Conservation (phyloP, 2,888 invertebrate genomes). For the Drosophila picticornis region DNA sequence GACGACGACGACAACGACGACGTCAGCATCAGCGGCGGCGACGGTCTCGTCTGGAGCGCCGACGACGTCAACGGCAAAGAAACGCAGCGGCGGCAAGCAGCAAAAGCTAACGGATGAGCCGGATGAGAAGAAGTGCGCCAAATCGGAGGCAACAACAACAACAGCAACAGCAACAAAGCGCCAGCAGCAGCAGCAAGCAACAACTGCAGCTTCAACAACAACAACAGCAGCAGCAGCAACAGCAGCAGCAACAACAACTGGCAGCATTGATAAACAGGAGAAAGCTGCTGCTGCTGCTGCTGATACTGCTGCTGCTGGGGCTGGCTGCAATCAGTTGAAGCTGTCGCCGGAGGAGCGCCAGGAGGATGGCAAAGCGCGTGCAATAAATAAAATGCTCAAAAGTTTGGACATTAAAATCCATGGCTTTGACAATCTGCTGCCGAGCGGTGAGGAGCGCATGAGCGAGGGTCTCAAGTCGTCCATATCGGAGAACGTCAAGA, state of each 20-base stretch:
- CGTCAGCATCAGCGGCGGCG: conserved; percentile 11
- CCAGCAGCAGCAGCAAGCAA: conserved; percentile 13
- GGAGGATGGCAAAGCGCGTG: conserved; percentile 84
- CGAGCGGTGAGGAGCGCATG: conserved; percentile 82
- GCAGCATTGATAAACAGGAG: conserved; percentile 22
- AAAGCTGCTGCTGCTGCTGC: conserved; percentile 7
- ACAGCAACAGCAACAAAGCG: conserved; percentile 10
- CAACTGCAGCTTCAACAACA: conserved; percentile 14
- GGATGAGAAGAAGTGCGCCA: conserved; percentile 52
- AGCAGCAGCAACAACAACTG: conserved; percentile 10
- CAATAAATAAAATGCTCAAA: conserved; percentile 85
- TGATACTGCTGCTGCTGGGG: neutral
- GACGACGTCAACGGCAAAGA: conserved; percentile 60
- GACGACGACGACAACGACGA: conserved; percentile 37
- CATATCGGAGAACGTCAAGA: conserved; percentile 85
- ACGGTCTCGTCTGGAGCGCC: conserved; percentile 29
- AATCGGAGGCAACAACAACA: conserved; percentile 46
- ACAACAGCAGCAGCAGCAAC: conserved; percentile 10
- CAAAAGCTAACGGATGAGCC: conserved; percentile 55
- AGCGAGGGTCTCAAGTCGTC: conserved; percentile 84
- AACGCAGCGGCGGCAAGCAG: conserved; percentile 70
- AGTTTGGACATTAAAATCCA: conserved; percentile 85
- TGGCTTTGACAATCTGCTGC: conserved; percentile 83
- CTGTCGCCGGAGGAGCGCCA: conserved; percentile 63
- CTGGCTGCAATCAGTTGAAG: conserved; percentile 32